phyloP scores from a whole-genome alignment of 2,113 vertebrate genomes.

The Natator depressus region DNA sequence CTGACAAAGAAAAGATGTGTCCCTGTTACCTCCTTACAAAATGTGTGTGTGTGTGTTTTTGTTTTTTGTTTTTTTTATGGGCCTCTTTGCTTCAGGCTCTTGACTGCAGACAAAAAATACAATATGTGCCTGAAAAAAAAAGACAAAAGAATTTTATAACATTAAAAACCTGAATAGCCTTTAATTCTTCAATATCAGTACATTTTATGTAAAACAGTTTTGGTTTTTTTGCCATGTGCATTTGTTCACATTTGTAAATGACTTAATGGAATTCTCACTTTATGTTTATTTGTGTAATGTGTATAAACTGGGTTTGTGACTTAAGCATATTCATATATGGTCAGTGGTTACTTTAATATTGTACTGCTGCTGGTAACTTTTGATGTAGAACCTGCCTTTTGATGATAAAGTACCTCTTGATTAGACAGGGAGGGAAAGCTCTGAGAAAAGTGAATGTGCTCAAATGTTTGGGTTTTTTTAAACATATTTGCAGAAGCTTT shows the following conservation, averaged over 20 bases:
- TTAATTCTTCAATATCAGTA: constrained; percentile 81
- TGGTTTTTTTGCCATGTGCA: constrained; percentile 85
- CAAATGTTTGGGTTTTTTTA: constrained; percentile 73
- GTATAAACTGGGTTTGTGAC: constrained; percentile 89
- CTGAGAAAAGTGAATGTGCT: constrained; percentile 77
- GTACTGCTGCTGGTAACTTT: constrained; percentile 92
- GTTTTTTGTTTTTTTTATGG: constrained; percentile 62
- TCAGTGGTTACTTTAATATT: constrained; percentile 90
- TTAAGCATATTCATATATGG: constrained; percentile 89
- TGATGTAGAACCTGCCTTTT: constrained; percentile 81
- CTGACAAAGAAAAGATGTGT: constrained; percentile 71
- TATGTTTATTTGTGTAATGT: constrained; percentile 90
- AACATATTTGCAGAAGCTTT: constrained; percentile 80
- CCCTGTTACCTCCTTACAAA: constrained; percentile 81
- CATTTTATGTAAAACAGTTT: constrained; percentile 83
- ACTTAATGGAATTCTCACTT: constrained; percentile 87
- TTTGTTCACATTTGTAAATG: constrained; percentile 90
- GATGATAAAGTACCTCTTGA: constrained; percentile 78
- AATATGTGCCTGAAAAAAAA: constrained; percentile 89
- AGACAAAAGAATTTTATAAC: constrained; percentile 86
- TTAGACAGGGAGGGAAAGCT: constrained; percentile 73
- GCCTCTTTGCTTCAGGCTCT: constrained; percentile 79
- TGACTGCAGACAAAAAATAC: constrained; percentile 81
- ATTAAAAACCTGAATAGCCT: constrained; percentile 87
- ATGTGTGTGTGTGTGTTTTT: constrained; percentile 60